Base-by-base conservation (phyloP, 2,888 invertebrate species). In the Notocelia uddmanniana region DNA sequence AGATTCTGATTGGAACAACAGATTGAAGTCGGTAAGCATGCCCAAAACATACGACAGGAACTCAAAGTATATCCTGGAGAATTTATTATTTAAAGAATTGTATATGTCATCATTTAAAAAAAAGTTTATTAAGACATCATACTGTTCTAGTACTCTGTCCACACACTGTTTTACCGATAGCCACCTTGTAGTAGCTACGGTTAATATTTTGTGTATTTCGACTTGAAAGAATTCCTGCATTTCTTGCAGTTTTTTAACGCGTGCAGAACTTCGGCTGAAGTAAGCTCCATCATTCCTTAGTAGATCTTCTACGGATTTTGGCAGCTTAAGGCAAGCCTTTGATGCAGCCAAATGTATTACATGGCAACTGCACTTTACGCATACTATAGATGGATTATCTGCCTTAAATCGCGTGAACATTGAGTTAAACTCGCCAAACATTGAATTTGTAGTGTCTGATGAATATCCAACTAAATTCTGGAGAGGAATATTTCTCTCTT, bases 341-440 rank as follows among this genome's bases (percentile, higher is more conserved):
- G 79, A 79, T 63, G 82, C 75, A 45, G 80, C 76, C 64, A 85
- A 75, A 74, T 84, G 79, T 50, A 82, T 79, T 76, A 81, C 78
- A 73, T 84, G 86, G 71, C 85, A 86, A 34, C 79, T 80, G 73
- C 84, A 87, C 74, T 81, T 84, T 31, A 85, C 73, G 37, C 76
- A 78, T 9, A 80, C 78, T 73, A 85, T 82, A 62, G 76, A 66
- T 34, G 83, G 81, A 21, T 79, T 41, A 34, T 66, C 63, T 58
- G 74, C 60, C 67, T 72, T 74, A 3, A 76, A 31, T 18, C 23
- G 57, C 50, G 69, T 57, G 74, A 76, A 76, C 10, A 76, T 72
- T 0, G 75, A 77, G 37, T 60, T 26, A 58, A 74, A 63, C 74
- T 75, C 69, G 34, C 81, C 82, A 63, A 79, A 74, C 83, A 85